Evolutionary conservation across 2,888 invertebrate genomes (phyloP).

Genomic region (Tinea semifulvella): DNA sequence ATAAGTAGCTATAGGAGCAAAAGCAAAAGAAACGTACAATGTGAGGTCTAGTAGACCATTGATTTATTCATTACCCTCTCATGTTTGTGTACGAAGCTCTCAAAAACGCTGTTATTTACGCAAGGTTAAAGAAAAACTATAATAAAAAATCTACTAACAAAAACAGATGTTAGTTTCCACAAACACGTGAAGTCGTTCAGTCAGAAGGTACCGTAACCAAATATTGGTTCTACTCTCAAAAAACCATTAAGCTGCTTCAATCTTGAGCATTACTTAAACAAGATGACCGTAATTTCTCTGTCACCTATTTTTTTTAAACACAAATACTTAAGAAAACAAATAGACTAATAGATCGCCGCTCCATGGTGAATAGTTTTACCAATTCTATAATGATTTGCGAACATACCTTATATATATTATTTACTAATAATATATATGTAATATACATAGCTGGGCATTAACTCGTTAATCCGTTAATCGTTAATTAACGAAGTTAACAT

Average conservation of each 20-base stretch:
- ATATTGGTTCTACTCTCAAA: conserved; percentile 13
- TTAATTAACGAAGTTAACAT: too few species aligned
- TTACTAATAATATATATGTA: too few species aligned
- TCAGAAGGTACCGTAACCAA: conserved; percentile 3
- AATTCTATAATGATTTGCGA: too few species aligned
- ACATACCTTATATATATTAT: too few species aligned
- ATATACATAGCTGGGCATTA: too few species aligned
- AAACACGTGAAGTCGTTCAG: not conserved
- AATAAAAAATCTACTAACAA: conserved; percentile 4
- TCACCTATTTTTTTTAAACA: not conserved
- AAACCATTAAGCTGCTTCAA: conserved; percentile 12
- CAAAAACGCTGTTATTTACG: not conserved
- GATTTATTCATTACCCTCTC: not conserved
- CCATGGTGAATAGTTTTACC: too few species aligned
- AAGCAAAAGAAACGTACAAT: too few species aligned
- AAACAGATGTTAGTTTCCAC: conserved; percentile 6
- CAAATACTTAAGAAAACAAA: too few species aligned
- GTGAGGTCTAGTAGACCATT: too few species aligned
- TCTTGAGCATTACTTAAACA: not conserved
- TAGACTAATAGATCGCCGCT: too few species aligned
- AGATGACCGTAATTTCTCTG: not conserved
- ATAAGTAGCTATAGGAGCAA: too few species aligned
- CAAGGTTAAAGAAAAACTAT: not conserved
- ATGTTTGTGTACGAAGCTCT: not conserved
- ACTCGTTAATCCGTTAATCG: too few species aligned